These are phyloP conservation scores for Diabrotica balteata DNA, from an alignment of 2,888 invertebrate species.

Conservation along the genomic window DNA sequence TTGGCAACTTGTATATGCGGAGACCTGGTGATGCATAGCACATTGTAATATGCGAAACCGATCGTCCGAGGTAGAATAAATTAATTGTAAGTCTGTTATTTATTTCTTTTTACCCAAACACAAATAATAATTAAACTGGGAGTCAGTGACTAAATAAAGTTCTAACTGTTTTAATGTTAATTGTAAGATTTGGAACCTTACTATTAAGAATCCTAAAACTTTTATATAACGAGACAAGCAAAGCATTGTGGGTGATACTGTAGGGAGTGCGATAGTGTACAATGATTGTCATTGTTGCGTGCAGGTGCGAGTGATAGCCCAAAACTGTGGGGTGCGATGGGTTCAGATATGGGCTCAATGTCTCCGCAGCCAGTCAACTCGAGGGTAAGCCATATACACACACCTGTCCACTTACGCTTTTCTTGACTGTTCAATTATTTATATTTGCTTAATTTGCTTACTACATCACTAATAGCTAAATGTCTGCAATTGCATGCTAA, in stretches of 20 bases:
- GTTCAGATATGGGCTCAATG: constrained; percentile 64
- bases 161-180: too few species aligned
- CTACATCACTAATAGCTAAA: too few species aligned
- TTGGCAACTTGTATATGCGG: too few species aligned
- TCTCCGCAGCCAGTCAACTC: constrained; percentile 66
- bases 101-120: too few species aligned
- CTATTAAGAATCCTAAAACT: not conserved
- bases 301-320: constrained; percentile 65
- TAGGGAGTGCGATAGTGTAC: constrained; percentile 47
- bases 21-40: too few species aligned
- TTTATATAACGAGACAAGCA: constrained; percentile 11
- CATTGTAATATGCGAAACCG: too few species aligned
- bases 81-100: too few species aligned
- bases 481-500: constrained; percentile 17
- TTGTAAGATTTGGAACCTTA: too few species aligned
- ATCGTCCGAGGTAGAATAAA: too few species aligned
- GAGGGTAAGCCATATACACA: constrained; percentile 65
- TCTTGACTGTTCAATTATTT: constrained; percentile 27
- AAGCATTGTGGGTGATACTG: constrained; percentile 47
- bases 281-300: constrained; percentile 59
- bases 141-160: too few species aligned
- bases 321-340: constrained; percentile 64
- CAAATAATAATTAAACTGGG: too few species aligned
- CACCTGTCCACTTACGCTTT: constrained; percentile 51
- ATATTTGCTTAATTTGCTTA: too few species aligned